These are phyloP conservation scores for Popillia japonica DNA, from an alignment of 1,140 invertebrate species.

Conservation along the genomic window DNA sequence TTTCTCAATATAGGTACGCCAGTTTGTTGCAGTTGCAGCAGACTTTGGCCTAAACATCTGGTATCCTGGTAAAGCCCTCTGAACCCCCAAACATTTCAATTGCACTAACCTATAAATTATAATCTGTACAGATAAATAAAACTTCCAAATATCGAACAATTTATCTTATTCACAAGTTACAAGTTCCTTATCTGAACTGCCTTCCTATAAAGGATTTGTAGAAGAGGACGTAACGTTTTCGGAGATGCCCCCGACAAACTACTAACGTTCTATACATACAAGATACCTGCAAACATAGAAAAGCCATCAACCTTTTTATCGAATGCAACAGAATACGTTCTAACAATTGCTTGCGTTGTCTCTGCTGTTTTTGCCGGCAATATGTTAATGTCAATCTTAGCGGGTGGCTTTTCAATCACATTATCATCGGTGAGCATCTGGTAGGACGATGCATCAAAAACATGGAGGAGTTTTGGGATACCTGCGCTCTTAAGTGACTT, in stretches of 20 bases:
- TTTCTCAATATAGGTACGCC: too few species aligned
- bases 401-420: conserved; percentile 38
- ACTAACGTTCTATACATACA: neutral
- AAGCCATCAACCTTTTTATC: conserved; percentile 15
- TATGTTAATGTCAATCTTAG: conserved; percentile 25
- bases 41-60: too few species aligned
- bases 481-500: conserved; percentile 5
- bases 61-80: too few species aligned
- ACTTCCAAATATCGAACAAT: too few species aligned
- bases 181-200: neutral
- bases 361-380: conserved; percentile 9
- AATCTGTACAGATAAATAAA: too few species aligned
- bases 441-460: conserved; percentile 16
- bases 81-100: too few species aligned
- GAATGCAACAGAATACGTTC: conserved; percentile 7
- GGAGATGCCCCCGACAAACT: neutral
- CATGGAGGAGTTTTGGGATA: neutral
- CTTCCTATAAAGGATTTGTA: conserved; percentile 13
- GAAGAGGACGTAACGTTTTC: neutral
- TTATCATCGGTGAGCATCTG: conserved; percentile 41
- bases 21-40: too few species aligned
- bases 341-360: conserved; percentile 22
- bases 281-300: conserved; percentile 21
- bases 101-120: too few species aligned
- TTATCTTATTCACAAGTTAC: neutral